Evolutionary conservation across 1,140 invertebrate species (phyloP), one percentile per base, ranked within the genome.

Genomic region (Heterodera schachtii): DNA sequence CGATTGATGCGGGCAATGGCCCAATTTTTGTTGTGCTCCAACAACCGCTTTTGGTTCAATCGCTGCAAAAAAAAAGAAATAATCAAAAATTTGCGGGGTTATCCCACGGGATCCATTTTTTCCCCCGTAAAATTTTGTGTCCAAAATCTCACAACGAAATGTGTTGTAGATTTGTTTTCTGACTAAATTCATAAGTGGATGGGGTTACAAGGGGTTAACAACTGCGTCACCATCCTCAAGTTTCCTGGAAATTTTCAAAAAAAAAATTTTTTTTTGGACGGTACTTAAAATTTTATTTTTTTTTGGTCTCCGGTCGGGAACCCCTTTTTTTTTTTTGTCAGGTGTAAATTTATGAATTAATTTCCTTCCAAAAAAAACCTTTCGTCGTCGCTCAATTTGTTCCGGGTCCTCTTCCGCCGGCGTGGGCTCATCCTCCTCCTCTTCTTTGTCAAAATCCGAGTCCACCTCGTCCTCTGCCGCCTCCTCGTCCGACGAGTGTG

Each of bases 21-120:
- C 85, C 85, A 87, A 46, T 86, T 83, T 47, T 84, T 86, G 69
- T 86, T 84, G 41, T 79, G 83, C 31, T 77, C 75, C 75, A 86
- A 69, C 52, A 84, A 70, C 41, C 80, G 74, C 57, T 81, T 75
- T 47, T 73, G 78, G 73, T 76, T 75, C 41, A 81, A 9, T 47
- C 60, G 43, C 83, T 71, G 57, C 21, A 85, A 43, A 52, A 84
- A 47, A 43, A 73, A 79, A 81, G 77, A 52, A 31, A 9, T 81
- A 47, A 47, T 41, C n/a, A n/a, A 79, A 79, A 79, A 79, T 43
- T 74, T 76, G 3, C 4, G 2, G 44, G 44, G 9, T 31, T 31
- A 31, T 31, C 1, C 31, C 31, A 31, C 1, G 5, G n/a, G 31
- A 70, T 5, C 21, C 67, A 60, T 73, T 73, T 73, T 73, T 75